Evolutionary conservation across 1,140 invertebrate genomes (phyloP).

Genomic region (Hesperophylax magnus): DNA sequence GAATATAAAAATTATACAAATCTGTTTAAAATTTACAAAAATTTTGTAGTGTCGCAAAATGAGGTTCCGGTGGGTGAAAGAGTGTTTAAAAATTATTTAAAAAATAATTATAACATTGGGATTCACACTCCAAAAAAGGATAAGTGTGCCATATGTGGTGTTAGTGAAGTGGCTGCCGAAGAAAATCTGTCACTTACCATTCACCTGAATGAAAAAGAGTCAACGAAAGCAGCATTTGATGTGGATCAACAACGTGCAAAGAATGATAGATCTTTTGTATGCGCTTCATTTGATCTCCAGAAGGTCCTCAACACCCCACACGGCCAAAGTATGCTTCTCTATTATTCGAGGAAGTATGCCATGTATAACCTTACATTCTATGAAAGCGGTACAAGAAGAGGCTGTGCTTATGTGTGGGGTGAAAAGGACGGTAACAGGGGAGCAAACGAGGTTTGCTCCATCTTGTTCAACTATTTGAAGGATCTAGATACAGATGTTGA

Average conservation of each 20-base stretch:
- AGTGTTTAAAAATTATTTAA: conserved; percentile 58
- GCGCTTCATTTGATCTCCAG: conserved; percentile 56
- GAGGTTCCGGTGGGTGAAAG: conserved; percentile 50
- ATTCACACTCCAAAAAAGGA: conserved; percentile 60
- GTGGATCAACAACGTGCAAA: neutral
- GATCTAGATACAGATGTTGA: conserved; percentile 28
- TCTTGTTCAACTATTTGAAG: conserved; percentile 44
- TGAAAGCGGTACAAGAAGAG: conserved; percentile 48
- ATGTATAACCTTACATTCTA: conserved; percentile 55
- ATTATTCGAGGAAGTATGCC: conserved; percentile 52
- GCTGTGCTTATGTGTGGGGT: conserved; percentile 48
- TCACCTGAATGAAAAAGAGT: conserved; percentile 38
- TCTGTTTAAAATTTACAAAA: conserved; percentile 47
- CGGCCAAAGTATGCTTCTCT: conserved; percentile 53
- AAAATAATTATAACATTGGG: conserved; percentile 57
- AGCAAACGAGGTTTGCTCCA: conserved; percentile 10
- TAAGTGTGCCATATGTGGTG: conserved; percentile 53
- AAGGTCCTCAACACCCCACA: conserved; percentile 58
- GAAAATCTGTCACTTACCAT: neutral
- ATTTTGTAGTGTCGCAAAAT: conserved; percentile 25
- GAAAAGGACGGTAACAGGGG: conserved; percentile 48
- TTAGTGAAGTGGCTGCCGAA: neutral
- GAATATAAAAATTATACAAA: conserved; percentile 55
- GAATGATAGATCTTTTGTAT: conserved; percentile 34
- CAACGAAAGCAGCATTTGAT: conserved; percentile 41